Evolutionary conservation across 2,888 invertebrate species (phyloP), one percentile per base, ranked within the genome.

Genomic region (Acanthacorydalis orientalis): DNA sequence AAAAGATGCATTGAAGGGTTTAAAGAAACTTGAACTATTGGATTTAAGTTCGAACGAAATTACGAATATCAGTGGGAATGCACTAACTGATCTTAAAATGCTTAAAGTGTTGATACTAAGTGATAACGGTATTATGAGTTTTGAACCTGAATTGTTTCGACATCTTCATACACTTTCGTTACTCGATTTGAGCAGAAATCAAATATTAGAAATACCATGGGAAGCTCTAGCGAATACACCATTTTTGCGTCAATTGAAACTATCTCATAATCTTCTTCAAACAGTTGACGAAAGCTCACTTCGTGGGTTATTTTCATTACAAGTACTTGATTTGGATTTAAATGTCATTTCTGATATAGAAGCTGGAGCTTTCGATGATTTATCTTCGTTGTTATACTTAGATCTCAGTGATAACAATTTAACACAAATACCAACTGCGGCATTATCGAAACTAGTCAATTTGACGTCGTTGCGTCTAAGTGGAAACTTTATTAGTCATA

Each of bases 401-500:
- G 81, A 86, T 64, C 67, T 90, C 52, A 80, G 83, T 53, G 81
- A 86, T 61, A 91, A 91, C 65, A 83, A 85, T 63, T 73, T 92
- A 60, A 81, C 83, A 55, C 69, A 73, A 42, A 68, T 91, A 54
- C 87, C 87, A 53, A 85, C 84, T 43, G 72, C 74, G 50, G 80
- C 86, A 50, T 68, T 90, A 51, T 77, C 84, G 33, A 82, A 83
- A 67, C 68, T 90, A 60, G 75, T 80, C 51, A 81, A 83, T 62
- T 74, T 90, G 55, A 78, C 80, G 51, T 78, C 76, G 61, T 72
- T 90, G 55, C 78, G 80, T 58, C 69, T 90, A 57, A 86, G 83
- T 61, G 79, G 82, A 53, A 90, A 90, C 68, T 82, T 80, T 56
- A 78, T 89, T 57, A 72, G 71, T 55, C 71, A 74, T 56, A 68